These are phyloP conservation scores for Brachyopa scutellaris DNA, from an alignment of 2,888 invertebrate species.

Conservation along the genomic window DNA sequence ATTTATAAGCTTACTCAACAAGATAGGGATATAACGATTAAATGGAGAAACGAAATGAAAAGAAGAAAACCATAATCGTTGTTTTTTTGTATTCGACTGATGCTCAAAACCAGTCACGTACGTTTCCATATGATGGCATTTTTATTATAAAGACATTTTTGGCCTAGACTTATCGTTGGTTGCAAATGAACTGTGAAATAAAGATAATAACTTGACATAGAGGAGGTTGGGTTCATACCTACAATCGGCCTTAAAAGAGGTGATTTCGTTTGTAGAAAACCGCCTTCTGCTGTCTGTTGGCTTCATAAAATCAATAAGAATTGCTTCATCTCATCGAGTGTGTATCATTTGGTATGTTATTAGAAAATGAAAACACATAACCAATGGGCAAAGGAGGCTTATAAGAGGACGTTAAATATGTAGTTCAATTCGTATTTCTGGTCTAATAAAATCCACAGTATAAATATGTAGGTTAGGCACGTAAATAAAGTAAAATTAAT, in stretches of 20 bases:
- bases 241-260: slow-evolving; percentile 6
- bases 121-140: slow-evolving; percentile 25
- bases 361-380: too few species aligned
- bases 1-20: slow-evolving; percentile 1
- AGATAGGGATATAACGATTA: not conserved
- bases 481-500: too few species aligned
- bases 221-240: slow-evolving; percentile 2
- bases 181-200: slow-evolving; percentile 48
- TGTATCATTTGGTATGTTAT: not conserved
- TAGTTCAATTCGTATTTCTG: too few species aligned
- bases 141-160: slow-evolving; percentile 40
- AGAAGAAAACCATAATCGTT: not conserved
- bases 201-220: slow-evolving; percentile 32
- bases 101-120: slow-evolving; percentile 31
- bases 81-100: slow-evolving; percentile 3
- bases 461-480: too few species aligned
- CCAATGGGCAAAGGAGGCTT: too few species aligned
- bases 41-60: not conserved
- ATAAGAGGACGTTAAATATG: too few species aligned
- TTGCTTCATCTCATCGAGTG: not conserved
- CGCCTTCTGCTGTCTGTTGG: not conserved
- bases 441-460: too few species aligned
- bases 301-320: slow-evolving; percentile 18
- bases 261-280: not conserved
- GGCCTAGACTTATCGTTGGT: slow-evolving; percentile 22